A percentile compares a stretch with the other conserved stretches of the same genome.
Evolutionary conservation across 2,797 vertebrate genomes (phyloP).

Genomic region (Poecilia wingei): DNA sequence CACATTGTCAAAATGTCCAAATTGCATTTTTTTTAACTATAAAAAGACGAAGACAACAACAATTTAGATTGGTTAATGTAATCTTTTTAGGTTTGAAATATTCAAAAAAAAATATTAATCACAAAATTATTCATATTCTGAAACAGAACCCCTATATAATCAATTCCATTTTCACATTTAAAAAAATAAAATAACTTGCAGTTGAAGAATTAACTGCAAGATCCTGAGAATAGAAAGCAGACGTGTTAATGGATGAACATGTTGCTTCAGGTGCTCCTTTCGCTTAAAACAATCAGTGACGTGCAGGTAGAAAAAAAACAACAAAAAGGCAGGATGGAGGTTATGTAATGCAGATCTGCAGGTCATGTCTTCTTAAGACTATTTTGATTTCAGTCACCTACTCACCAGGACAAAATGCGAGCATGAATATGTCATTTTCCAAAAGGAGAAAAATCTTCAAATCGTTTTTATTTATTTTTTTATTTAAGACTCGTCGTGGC

Average conservation of each 20-base stretch:
- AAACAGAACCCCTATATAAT: background rate
- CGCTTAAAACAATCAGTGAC: slow-evolving; percentile 34
- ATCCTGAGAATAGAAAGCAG: slow-evolving; percentile 10
- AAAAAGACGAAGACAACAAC: background rate
- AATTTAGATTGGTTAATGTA: background rate
- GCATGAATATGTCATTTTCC: slow-evolving; percentile 3
- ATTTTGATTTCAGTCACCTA: slow-evolving; percentile 36
- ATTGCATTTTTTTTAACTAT: background rate
- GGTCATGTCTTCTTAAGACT: slow-evolving; percentile 53
- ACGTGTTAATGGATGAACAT: slow-evolving; percentile 36
- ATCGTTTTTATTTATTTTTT: background rate
- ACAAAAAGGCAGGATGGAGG: slow-evolving; percentile 41
- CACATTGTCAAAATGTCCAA: background rate
- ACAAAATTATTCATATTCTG: background rate
- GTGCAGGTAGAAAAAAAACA: slow-evolving; percentile 24
- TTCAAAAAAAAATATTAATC: background rate
- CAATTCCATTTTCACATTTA: background rate
- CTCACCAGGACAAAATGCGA: slow-evolving; percentile 9
- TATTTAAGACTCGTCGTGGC: background rate
- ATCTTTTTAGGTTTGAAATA: background rate
- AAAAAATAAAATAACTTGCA: background rate
- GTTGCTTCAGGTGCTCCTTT: slow-evolving; percentile 35
- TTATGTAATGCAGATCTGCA: slow-evolving; percentile 45
- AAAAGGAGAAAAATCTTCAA: background rate
- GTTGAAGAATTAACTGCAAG: background rate